These are phyloP conservation scores for Folsomia candida DNA, from an alignment of 2,888 invertebrate genomes.

Conservation along the genomic window DNA sequence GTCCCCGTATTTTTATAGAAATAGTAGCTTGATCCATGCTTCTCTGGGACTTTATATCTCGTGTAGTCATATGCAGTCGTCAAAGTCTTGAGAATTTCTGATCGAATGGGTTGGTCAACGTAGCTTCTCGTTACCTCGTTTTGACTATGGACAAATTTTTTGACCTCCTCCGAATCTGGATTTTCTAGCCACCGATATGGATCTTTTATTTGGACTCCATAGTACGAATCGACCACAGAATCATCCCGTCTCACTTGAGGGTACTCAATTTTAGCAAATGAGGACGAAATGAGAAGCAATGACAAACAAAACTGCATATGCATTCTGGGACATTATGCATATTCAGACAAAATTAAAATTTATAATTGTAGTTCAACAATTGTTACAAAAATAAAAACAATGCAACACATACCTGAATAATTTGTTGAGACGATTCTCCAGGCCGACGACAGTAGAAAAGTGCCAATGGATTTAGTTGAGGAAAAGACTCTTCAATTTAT, in stretches of 20 bases:
- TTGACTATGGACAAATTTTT: slow-evolving; percentile 40
- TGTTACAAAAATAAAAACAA: not conserved
- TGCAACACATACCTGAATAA: not conserved
- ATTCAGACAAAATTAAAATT: too few species aligned
- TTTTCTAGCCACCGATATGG: slow-evolving; percentile 49
- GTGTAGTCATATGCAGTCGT: slow-evolving; percentile 34
- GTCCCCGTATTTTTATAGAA: slow-evolving; percentile 85
- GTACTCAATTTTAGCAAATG: slow-evolving; percentile 58
- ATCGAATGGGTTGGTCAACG: slow-evolving; percentile 7
- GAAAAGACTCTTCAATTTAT: too few species aligned
- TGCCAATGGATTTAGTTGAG: too few species aligned
- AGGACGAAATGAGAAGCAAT: not conserved
- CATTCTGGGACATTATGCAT: too few species aligned
- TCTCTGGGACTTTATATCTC: slow-evolving; percentile 26
- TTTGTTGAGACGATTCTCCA: too few species aligned
- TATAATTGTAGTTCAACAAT: slow-evolving; percentile 2
- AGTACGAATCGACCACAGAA: slow-evolving; percentile 72
- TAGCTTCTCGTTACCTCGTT: slow-evolving; percentile 39
- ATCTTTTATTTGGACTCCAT: slow-evolving; percentile 68
- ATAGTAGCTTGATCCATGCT: slow-evolving; percentile 31
- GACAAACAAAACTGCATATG: not conserved
- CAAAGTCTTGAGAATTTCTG: slow-evolving; percentile 28
- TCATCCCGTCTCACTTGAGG: slow-evolving; percentile 77
- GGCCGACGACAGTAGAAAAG: too few species aligned
- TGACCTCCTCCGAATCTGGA: slow-evolving; percentile 38